A percentile compares a stretch with the other conserved stretches of the same genome.
Evolutionary conservation across 1,140 invertebrate genomes (phyloP).

Genomic region (Pygmarrhopalites habei): DNA sequence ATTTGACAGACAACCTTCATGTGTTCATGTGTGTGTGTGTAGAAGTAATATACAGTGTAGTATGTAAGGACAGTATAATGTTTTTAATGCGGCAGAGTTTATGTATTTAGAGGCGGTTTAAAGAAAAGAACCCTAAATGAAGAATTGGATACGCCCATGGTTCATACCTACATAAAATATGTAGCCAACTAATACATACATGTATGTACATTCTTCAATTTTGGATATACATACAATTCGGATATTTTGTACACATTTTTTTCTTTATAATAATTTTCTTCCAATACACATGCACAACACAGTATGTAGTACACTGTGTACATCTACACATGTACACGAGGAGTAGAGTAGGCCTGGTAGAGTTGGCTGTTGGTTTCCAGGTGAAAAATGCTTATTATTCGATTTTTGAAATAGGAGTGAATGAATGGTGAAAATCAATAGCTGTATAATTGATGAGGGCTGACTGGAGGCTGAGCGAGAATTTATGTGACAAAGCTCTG

Average conservation of each 20-base stretch:
- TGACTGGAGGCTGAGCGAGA: conserved; percentile 16
- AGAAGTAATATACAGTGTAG: too few species aligned
- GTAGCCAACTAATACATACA: too few species aligned
- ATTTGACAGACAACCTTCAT: too few species aligned
- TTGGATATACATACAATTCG: too few species aligned
- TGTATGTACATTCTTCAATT: too few species aligned
- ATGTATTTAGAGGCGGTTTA: conserved; percentile 5
- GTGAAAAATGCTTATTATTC: conserved; percentile 19
- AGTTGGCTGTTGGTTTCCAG: neutral
- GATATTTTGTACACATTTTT: too few species aligned
- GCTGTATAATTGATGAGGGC: conserved; percentile 30
- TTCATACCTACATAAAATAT: neutral
- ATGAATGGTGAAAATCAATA: conserved; percentile 30
- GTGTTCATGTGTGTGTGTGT: too few species aligned
- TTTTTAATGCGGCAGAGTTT: neutral
- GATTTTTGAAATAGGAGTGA: conserved; percentile 15
- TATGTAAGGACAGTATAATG: too few species aligned
- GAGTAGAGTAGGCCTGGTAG: neutral
- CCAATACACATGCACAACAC: too few species aligned
- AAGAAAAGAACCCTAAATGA: conserved; percentile 6
- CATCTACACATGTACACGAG: too few species aligned
- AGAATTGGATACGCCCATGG: conserved; percentile 2
- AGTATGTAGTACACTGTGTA: too few species aligned
- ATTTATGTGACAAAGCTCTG: conserved; percentile 24
- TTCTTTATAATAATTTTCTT: too few species aligned